Evolutionary conservation across 2,888 invertebrate species (phyloP), one percentile per base, ranked within the genome.

Genomic region (Xiphydria camelus): DNA sequence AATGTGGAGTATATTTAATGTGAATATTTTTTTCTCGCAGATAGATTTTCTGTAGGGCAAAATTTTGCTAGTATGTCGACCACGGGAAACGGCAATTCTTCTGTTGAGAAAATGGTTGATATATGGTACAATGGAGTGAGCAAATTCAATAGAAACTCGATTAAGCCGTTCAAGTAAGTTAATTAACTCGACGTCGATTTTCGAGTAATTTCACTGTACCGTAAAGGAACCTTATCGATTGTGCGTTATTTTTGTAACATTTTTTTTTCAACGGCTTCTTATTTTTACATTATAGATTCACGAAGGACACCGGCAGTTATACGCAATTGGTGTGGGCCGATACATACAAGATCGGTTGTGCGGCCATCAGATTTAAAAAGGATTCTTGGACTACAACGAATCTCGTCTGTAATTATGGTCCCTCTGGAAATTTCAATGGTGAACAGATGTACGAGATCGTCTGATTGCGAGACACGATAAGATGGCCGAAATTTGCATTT

Each of bases 241-340:
- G n/a, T n/a, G n/a, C n/a, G n/a, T n/a, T n/a, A n/a, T n/a, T n/a
- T n/a, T n/a, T n/a, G n/a, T n/a, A n/a, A n/a, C n/a, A n/a, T n/a
- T n/a, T n/a, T n/a, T n/a, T n/a, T n/a, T n/a, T n/a, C n/a, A n/a
- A n/a, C n/a, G n/a, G n/a, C n/a, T n/a, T n/a, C n/a, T n/a, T n/a
- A n/a, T n/a, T n/a, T n/a, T n/a, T n/a, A n/a, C n/a, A n/a, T n/a
- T n/a, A n/a, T n/a, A n/a, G n/a, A n/a, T n/a, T n/a, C n/a, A n/a
- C n/a, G n/a, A n/a, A 6, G 9, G 36, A 36, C 1, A 54, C 51
- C 19, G 74, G 76, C 2, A 76, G 77, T 51, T 78, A 76, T 55
- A 77, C 75, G 1, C 77, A 80, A 70, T 59, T 81, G 39, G 68
- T 79, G 1, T 81, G 80, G 80, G 79, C 76, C 2, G 64, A 73